Evolutionary conservation across 2,888 invertebrate genomes (phyloP).

Genomic region (Microctonus aethiopoides): DNA sequence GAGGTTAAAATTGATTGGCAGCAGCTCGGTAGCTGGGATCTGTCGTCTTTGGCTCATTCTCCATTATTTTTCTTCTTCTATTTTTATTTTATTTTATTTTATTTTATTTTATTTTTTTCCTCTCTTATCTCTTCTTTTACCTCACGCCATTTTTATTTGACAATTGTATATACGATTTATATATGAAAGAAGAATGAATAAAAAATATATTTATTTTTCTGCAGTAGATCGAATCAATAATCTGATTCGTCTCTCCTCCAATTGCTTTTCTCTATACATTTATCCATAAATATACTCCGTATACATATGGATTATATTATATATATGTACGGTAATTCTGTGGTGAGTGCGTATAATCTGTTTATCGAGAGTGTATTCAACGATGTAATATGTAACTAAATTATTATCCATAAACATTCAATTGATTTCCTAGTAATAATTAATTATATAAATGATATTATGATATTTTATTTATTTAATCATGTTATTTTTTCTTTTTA

Average conservation of each 20-base stretch:
- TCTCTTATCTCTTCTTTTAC: not conserved
- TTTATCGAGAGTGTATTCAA: constrained; percentile 26
- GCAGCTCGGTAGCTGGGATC: constrained; percentile 28
- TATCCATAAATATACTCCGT: too few species aligned
- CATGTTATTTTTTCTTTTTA: too few species aligned
- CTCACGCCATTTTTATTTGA: not conserved
- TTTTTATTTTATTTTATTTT: too few species aligned
- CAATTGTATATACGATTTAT: not conserved
- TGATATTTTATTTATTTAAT: not conserved
- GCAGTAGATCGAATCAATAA: not conserved
- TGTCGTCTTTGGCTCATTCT: constrained; percentile 13
- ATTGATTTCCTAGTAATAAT: not conserved
- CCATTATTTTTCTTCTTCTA: too few species aligned
- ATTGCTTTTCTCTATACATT: not conserved
- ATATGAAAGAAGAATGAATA: not conserved
- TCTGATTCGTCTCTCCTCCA: not conserved
- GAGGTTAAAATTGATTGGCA: constrained; percentile 41
- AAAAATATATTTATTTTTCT: not conserved
- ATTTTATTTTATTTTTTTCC: too few species aligned
- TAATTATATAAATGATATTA: not conserved
- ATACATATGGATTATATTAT: not conserved
- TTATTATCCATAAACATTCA: constrained; percentile 8
- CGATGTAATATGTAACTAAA: constrained; percentile 15
- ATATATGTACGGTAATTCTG: constrained; percentile 14
- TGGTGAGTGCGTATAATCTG: constrained; percentile 24